Base-by-base conservation (phyloP, 2,113 vertebrate genomes). In the Microcebus lehilahytsara region DNA sequence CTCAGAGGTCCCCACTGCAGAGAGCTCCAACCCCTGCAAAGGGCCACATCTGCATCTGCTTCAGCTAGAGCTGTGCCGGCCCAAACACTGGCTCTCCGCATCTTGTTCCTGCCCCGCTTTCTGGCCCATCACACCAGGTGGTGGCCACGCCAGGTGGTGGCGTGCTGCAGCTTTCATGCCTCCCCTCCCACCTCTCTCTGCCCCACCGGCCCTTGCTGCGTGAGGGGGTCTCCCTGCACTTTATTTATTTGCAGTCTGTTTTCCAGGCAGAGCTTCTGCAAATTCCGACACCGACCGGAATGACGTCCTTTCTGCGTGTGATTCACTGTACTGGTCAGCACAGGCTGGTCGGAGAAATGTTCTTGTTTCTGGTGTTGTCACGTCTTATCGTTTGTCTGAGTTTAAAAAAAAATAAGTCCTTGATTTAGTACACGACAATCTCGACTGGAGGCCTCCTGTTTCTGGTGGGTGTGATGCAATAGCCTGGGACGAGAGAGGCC, bases 231-330 rank as follows among this genome's bases (percentile, higher is more conserved):
- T 46, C 91, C 6, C 7, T 74, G 90, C 96, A 97, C 96, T 97
- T 94, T 92, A 84, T 90, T 85, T 89, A 30, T 91, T 93, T 83
- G 87, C 40, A 46, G 84, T 96, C 92, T 86, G 74, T 81, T 69
- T 95, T 42, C 74, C 78, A 56, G 86, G 49, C 4, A 13, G 62
- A 53, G 51, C 77, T 53, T 78, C 49, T 53, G 10, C 80, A 85
- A 6, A 51, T 75, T 19, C 53, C 69, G 53, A 58, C 42, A n/a
- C 27, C 0, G 6, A 23, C 40, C 20, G 6, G 62, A 83, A 27
- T 60, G 69, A n/a, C 75, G 20, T 5, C 10, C 6, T 66, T 93
- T 67, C 27, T 32, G 40, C 58, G 30, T 22, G 89, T 86, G 93
- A n/a, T 85, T 71, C 12, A 40, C 58, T 85, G 40, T 37, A 23